phyloP scores from a whole-genome alignment of 1,140 invertebrate genomes.

The Drosophila mauritiana region DNA sequence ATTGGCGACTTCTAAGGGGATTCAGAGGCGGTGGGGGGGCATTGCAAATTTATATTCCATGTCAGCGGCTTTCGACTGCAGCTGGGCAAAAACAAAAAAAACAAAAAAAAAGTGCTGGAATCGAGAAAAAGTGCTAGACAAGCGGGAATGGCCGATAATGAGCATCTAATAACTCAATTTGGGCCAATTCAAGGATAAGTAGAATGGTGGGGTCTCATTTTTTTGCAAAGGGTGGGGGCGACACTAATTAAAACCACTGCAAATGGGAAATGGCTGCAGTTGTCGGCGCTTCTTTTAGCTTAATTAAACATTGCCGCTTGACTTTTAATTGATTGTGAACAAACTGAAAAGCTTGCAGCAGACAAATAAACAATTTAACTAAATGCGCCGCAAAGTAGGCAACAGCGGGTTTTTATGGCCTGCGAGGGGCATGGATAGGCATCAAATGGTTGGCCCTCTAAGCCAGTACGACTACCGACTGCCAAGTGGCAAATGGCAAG shows the following conservation, averaged over 20 bases:
- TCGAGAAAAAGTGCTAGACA: slow-evolving; percentile 3
- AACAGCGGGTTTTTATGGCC: slow-evolving; percentile 53
- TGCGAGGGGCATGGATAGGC: slow-evolving; percentile 15
- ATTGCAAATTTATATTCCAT: slow-evolving; percentile 70
- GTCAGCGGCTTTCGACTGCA: slow-evolving; percentile 69
- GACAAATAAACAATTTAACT: slow-evolving; percentile 82
- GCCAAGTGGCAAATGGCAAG: slow-evolving; percentile 31
- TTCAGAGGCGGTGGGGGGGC: slow-evolving; percentile 1
- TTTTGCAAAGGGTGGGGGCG: slow-evolving; percentile 14
- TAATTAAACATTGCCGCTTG: slow-evolving; percentile 81
- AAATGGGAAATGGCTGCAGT: slow-evolving; percentile 31
- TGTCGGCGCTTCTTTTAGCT: slow-evolving; percentile 71
- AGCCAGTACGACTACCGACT: slow-evolving; percentile 38
- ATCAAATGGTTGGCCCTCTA: slow-evolving; percentile 16
- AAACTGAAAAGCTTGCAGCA: slow-evolving; percentile 67
- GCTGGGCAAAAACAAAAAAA: slow-evolving; percentile 46
- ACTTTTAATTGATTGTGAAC: slow-evolving; percentile 80
- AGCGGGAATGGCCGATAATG: slow-evolving; percentile 66
- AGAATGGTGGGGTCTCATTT: background rate
- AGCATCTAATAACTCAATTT: slow-evolving; percentile 78
- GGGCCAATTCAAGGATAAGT: slow-evolving; percentile 49
- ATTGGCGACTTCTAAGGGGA: slow-evolving; percentile 69
- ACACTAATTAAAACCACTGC: slow-evolving; percentile 71
- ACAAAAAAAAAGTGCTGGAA: background rate
- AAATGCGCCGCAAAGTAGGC: slow-evolving; percentile 81